Evolutionary conservation across 2,797 vertebrate genomes (phyloP).

Genomic region (Myotis findleyi): DNA sequence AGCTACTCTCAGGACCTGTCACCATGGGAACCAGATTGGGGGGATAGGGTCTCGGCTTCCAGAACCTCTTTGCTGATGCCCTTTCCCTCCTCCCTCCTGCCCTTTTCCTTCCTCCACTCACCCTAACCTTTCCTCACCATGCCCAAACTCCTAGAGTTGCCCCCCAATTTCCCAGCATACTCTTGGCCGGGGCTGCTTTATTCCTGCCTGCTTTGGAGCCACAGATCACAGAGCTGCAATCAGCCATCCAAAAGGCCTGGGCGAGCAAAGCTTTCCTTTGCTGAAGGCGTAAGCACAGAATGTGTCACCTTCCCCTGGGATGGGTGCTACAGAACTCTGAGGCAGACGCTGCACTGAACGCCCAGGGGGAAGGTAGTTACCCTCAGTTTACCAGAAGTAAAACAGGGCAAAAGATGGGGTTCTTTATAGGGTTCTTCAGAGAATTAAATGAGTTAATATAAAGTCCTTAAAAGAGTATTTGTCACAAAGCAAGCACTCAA

Average conservation of each 20-base stretch:
- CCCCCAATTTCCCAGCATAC: background rate
- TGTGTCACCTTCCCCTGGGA: accelerated
- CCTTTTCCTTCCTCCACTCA: background rate
- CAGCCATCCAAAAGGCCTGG: background rate
- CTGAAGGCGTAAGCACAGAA: background rate
- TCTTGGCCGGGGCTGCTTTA: background rate
- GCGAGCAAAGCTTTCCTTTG: background rate
- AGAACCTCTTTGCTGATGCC: background rate
- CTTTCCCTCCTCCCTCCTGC: background rate
- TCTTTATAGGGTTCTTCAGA: background rate
- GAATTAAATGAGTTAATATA: background rate
- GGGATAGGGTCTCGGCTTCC: background rate
- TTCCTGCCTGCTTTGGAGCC: background rate
- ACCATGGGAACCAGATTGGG: background rate
- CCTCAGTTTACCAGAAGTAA: background rate
- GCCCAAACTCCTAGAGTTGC: background rate
- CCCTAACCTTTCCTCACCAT: background rate
- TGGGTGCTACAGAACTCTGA: accelerated
- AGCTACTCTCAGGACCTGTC: background rate
- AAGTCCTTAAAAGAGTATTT: conserved; percentile 15
- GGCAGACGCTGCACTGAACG: accelerated
- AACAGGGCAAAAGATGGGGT: background rate
- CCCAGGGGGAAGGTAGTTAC: background rate
- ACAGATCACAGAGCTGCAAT: background rate
- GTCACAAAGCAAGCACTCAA: background rate